Base-by-base conservation (phyloP, 2,797 vertebrate genomes). In the Notolabrus celidotus region DNA sequence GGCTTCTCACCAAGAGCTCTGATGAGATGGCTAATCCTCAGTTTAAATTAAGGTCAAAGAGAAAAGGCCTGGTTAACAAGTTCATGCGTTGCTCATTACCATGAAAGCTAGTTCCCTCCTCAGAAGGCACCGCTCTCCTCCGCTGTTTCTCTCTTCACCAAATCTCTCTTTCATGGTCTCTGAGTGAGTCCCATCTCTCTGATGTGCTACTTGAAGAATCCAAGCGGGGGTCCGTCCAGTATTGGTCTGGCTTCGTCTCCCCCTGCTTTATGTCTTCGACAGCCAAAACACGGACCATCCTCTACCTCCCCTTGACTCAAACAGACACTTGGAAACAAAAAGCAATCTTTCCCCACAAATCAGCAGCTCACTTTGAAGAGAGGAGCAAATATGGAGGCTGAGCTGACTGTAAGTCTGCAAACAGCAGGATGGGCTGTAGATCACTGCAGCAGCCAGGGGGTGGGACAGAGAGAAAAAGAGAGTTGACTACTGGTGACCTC, bases 11-110 rank as follows among this genome's bases (percentile, higher is more conserved):
- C 87, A 84, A 71, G 56, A 82, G 73, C 71, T 70, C 71, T 82
- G 84, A 89, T 84, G 74, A 86, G 86, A 88, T 64, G 79, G 61
- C 70, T 88, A 89, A 89, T 88, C 89, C 86, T 59, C 68, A 33
- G 69, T 88, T 88, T 87, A 83, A 85, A 87, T 80, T 74, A 79
- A 86, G 86, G 88, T 89, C 89, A 86, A 72, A 83, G 41, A 79
- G 62, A 87, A 80, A 10, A 61, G 62, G 69, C 75, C 58, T 25
- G 46, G 75, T 83, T 85, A 85, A 74, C 78, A 84, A 83, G 83
- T 90, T 88, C 82, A 79, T 74, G 66, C 33, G 22, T 34, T 78
- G 67, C 80, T 79, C 61, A 79, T 82, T 71, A 73, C 49, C 66
- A 54, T 67, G 58, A 79, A 66, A 82, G 58, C 67, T 34, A 39